Conservation (phyloP, 2,888 invertebrate species). For the Drosophila parthenogenetica region DNA sequence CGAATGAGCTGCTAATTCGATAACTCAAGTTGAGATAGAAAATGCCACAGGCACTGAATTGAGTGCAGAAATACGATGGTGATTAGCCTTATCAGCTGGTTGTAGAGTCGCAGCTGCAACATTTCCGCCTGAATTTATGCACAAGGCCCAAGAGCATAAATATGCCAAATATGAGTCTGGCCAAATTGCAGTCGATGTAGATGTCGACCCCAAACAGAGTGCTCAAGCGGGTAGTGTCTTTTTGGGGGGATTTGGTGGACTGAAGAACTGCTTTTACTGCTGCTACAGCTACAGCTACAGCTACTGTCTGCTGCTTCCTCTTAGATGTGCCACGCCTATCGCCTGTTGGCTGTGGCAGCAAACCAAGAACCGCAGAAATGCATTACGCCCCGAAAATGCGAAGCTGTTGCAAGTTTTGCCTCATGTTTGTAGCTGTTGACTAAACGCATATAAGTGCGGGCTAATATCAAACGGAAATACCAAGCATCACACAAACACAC, state of each 20-base stretch:
- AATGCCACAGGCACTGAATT: conserved; percentile 23
- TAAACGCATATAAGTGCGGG: conserved; percentile 74
- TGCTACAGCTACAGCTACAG: neutral
- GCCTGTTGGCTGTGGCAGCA: conserved; percentile 39
- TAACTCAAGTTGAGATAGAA: conserved; percentile 17
- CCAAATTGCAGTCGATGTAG: conserved; percentile 8
- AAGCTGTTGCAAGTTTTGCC: conserved; percentile 57
- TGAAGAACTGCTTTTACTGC: neutral
- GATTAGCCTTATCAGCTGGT: conserved; percentile 49
- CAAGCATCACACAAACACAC: conserved; percentile 37
- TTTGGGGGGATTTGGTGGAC: neutral
- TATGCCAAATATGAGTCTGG: conserved; percentile 67
- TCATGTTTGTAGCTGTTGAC: conserved; percentile 67
- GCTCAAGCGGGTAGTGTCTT: neutral
- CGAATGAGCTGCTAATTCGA: conserved; percentile 7
- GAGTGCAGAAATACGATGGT: conserved; percentile 50
- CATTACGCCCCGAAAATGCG: conserved; percentile 60
- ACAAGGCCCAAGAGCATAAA: conserved; percentile 47
- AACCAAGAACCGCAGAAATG: conserved; percentile 68
- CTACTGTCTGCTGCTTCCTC: neutral
- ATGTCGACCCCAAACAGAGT: conserved; percentile 9
- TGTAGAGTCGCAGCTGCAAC: neutral
- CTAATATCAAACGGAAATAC: conserved; percentile 80
- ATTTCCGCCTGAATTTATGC: conserved; percentile 67
- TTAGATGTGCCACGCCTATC: neutral